Conservation (phyloP, 2,113 vertebrate species). For the Bungarus multicinctus region DNA sequence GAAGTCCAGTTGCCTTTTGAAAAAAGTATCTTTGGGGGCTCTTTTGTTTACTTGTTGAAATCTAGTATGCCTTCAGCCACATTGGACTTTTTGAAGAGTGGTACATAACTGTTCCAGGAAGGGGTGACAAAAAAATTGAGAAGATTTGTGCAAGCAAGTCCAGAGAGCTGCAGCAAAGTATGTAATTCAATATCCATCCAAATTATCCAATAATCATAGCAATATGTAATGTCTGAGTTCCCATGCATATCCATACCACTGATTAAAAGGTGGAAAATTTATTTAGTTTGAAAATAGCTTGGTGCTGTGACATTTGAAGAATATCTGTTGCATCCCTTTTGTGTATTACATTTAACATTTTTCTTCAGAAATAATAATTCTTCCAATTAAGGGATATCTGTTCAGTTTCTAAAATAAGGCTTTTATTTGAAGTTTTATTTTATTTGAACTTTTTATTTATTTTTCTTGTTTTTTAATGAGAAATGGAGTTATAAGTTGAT, state of each 20-base stretch:
- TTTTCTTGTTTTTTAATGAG: not conserved
- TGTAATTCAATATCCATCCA: not conserved
- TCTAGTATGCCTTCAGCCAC: not conserved
- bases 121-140: not conserved
- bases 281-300: not conserved
- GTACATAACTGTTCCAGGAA: not conserved
- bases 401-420: not conserved
- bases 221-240: not conserved
- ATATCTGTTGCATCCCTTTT: not conserved
- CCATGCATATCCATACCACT: not conserved
- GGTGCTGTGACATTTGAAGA: not conserved
- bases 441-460: not conserved
- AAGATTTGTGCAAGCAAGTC: not conserved
- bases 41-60: not conserved
- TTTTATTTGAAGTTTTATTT: not conserved
- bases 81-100: not conserved
- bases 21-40: not conserved
- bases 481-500: not conserved
- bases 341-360: not conserved
- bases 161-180: not conserved
- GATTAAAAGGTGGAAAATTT: not conserved
- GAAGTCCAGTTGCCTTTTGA: not conserved
- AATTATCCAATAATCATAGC: not conserved
- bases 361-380: not conserved
- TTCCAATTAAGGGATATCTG: not conserved